phyloP scores from a whole-genome alignment of 2,888 invertebrate species.

The Drosophila tanythrix region DNA sequence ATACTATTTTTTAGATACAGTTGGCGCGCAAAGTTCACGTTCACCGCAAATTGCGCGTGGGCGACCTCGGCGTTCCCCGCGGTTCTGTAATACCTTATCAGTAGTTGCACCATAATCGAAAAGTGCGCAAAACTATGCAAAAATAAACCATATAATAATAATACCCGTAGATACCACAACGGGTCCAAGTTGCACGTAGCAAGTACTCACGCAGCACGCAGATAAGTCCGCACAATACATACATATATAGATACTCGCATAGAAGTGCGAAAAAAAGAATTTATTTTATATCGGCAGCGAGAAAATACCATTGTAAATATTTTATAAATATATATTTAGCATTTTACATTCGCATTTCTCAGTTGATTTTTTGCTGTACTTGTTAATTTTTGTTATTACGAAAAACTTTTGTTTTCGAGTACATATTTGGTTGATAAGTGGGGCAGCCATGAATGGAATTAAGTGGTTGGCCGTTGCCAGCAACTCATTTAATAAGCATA shows the following conservation, averaged over 20 bases:
- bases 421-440: conserved; percentile 4
- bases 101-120: conserved; percentile 30
- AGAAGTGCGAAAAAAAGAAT: background rate
- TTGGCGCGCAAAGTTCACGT: conserved; percentile 64
- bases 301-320: conserved; percentile 23
- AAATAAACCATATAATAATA: conserved; percentile 12
- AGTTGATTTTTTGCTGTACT: background rate
- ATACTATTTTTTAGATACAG: conserved; percentile 33
- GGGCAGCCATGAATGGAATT: conserved; percentile 43
- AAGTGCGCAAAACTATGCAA: conserved; percentile 37
- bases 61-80: conserved; percentile 24
- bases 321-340: conserved; percentile 11
- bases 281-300: conserved; percentile 10
- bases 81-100: conserved; percentile 60
- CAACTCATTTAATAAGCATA: conserved; percentile 45
- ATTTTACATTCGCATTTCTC: conserved; percentile 7
- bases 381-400: background rate
- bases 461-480: conserved; percentile 30
- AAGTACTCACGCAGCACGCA: conserved; percentile 5
- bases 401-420: conserved; percentile 16
- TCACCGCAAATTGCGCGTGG: conserved; percentile 56
- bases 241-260: conserved; percentile 9
- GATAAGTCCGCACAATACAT: conserved; percentile 13
- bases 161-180: conserved; percentile 17
- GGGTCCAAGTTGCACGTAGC: conserved; percentile 62